Evolutionary conservation across 2,888 invertebrate genomes (phyloP), one percentile per base, ranked within the genome.

Genomic region (Trichogramma evanescens): DNA sequence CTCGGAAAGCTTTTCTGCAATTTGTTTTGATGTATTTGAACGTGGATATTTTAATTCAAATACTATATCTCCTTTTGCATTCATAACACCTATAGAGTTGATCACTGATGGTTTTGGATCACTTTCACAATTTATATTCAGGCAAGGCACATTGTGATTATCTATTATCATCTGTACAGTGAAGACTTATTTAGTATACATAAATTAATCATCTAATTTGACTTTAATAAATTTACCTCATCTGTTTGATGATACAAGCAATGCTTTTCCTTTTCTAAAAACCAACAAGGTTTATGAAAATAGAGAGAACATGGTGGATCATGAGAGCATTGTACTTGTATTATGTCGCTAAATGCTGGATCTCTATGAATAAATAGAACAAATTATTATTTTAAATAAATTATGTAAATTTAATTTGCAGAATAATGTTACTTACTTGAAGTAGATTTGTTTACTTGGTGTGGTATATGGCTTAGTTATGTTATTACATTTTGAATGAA

Each of bases 221-320:
- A 10, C 43, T 48, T 40, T 26, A 6, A 50, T 13, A 48, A 26
- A 45, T 48, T 66, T 68, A 72, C 73, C 66, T 67, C 69, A 43
- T 73, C 71, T 7, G 70, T 66, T 49, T 70, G 52, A 5, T 65
- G 65, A 39, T 65, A 68, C 6, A 71, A 54, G 26, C 26, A 26
- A 26, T 26, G 26, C 6, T 61, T 13, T 10, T 70, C 69, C 63
- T 73, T 74, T 40, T 67, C 65, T 3, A 59, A 13, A 62, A 70
- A 70, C 74, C 74, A 74, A 64, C 74, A 74, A 40, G 58, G 52
- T 49, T 42, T 52, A 62, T 74, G 74, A 65, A 67, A 74, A 40
- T 63, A 68, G 5, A 72, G 59, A 7, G 48, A 50, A 53, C 74
- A 74, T 10, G 67, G 63, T 62, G 65, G 63, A 3, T 49, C 54